phyloP scores from a whole-genome alignment of 2,113 vertebrate species.

The Bubalus kerabau region DNA sequence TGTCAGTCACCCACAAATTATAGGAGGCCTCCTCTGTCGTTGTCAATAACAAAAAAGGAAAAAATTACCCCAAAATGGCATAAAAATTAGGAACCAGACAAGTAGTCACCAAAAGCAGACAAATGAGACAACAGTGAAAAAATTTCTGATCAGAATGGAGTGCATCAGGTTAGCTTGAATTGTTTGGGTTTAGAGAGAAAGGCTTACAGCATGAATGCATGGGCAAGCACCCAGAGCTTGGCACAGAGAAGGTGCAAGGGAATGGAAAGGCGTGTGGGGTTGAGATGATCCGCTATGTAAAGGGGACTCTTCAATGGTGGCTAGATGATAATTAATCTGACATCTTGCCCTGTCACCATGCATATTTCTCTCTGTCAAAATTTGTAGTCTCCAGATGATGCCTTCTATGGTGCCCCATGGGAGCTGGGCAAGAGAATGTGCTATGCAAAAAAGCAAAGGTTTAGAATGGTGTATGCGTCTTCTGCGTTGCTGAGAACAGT shows the following conservation, averaged over 20 bases:
- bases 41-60: slow-evolving; percentile 53
- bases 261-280: background rate
- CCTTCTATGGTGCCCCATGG: background rate
- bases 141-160: background rate
- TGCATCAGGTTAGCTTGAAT: background rate
- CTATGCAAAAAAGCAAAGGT: background rate
- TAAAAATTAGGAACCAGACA: slow-evolving; percentile 69
- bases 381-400: background rate
- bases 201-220: rapidly evolving
- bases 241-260: rapidly evolving
- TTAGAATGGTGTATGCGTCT: rapidly evolving
- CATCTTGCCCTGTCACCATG: background rate
- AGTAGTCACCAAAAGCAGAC: slow-evolving; percentile 40
- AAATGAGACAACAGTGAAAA: background rate
- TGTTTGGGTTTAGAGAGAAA: background rate
- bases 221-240: background rate
- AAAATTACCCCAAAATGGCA: slow-evolving; percentile 57
- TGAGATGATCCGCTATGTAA: background rate
- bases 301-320: rapidly evolving
- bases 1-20: slow-evolving; percentile 71
- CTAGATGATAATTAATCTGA: background rate
- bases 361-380: background rate
- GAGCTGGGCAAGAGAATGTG: rapidly evolving
- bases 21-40: slow-evolving; percentile 58
- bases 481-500: background rate